Conservation (phyloP, 1,140 invertebrate species). For the Acyrthosiphon pisum region DNA sequence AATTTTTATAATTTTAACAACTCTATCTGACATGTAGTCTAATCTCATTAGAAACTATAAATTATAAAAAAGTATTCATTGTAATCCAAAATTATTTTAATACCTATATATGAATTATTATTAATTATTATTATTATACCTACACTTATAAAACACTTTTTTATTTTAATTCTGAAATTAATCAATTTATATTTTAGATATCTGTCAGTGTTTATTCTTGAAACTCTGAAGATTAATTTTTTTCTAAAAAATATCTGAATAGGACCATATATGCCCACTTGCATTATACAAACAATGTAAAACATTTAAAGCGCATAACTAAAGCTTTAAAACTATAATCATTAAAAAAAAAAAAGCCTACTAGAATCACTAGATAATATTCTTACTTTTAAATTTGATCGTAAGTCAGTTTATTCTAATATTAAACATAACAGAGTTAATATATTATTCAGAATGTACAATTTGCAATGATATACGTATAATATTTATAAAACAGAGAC, state of each 20-base stretch:
- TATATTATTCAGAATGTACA: background rate
- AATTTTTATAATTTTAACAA: background rate
- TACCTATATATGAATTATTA: too few relatives aligned
- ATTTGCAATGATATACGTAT: background rate
- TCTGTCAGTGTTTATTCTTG: background rate
- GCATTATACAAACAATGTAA: too few relatives aligned
- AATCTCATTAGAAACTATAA: background rate
- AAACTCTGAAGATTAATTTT: background rate
- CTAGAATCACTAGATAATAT: background rate
- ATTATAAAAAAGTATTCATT: background rate
- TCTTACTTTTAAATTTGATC: background rate
- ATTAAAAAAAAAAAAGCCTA: background rate
- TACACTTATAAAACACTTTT: background rate
- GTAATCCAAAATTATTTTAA: background rate
- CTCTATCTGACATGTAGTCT: background rate
- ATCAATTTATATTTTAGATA: background rate
- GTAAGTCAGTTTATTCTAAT: background rate
- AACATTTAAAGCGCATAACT: background rate
- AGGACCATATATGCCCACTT: background rate
- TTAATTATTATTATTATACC: background rate
- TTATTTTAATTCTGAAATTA: background rate
- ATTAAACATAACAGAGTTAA: background rate
- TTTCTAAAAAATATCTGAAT: background rate
- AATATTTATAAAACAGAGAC: background rate
- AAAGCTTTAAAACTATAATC: background rate